Evolutionary conservation across 2,888 invertebrate genomes (phyloP).

Genomic region (Drosophila seclusa): DNA sequence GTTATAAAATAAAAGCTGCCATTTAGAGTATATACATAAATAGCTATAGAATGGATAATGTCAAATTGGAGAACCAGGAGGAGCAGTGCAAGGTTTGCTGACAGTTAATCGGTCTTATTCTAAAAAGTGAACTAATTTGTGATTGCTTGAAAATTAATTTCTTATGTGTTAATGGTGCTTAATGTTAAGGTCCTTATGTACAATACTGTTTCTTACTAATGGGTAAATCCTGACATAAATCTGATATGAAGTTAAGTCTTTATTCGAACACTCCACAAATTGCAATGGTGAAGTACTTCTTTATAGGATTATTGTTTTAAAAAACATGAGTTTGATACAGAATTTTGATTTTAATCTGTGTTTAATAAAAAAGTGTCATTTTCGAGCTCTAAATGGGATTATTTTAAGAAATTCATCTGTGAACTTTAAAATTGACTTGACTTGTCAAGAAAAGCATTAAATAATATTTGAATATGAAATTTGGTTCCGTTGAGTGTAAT

Average conservation of each 20-base stretch:
- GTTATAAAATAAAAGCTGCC: neutral
- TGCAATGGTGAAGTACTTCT: neutral
- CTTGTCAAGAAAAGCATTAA: neutral
- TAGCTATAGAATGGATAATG: neutral
- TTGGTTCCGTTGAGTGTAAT: neutral
- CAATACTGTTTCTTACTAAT: neutral
- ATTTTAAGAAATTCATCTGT: neutral
- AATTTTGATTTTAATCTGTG: neutral
- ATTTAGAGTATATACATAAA: too few relatives aligned
- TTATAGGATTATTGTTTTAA: neutral
- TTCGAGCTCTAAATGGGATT: neutral
- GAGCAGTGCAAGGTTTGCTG: neutral
- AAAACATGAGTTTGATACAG: neutral
- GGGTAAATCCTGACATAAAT: neutral
- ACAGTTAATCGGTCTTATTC: accelerated
- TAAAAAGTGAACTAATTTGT: neutral
- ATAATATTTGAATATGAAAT: neutral
- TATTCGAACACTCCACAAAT: neutral
- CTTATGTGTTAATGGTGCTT: too few relatives aligned
- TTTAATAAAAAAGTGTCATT: neutral
- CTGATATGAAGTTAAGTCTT: neutral
- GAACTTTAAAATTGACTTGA: neutral
- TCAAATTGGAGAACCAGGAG: neutral
- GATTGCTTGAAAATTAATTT: neutral
- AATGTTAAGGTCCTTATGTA: neutral